Evolutionary conservation across 2,113 vertebrate species (phyloP), one percentile per base, ranked within the genome.

Genomic region (Perccottus glenii): DNA sequence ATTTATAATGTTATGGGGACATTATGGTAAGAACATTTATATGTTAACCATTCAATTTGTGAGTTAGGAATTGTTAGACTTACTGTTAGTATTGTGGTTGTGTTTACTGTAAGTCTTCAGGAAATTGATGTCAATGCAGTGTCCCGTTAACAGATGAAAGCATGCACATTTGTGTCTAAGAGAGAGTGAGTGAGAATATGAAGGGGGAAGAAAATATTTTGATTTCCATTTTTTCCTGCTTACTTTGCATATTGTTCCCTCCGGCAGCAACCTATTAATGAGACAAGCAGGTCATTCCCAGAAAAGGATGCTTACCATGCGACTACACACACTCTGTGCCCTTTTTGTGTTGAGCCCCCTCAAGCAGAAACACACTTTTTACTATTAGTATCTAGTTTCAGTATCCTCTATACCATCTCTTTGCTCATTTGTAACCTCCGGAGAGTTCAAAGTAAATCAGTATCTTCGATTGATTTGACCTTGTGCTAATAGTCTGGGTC

Each of bases 171-270:
- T 40, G 55, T 48, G 55, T 53, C 45, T 47, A 38, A 77, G 55
- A 48, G 87, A 82, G 58, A 14, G 5, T 62, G 32, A 10, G 10
- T 33, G n/a, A 38, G 11, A 58, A 11, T 5, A 43, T 58, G n/a
- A 11, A 16, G 43, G 55, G 11, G 40, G 53, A 60, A 61, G 46
- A 40, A 52, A 60, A 65, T 75, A 73, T 85, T 88, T 84, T 52
- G 53, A 89, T 86, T 87, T 79, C 66, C 65, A 73, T 87, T 86
- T 88, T 55, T 86, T 75, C 64, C 73, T 83, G 79, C 81, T 85
- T 75, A 46, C 70, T 92, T 91, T 90, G 85, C 89, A 93, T 90
- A 88, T 91, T 80, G 69, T 77, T 82, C 70, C 88, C 85, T 80
- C 69, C 6, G 77, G 89, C 85, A 75, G 67, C 73, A 84, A 80